A percentile compares a stretch with the other conserved stretches of the same genome.
Conservation (phyloP, 2,888 invertebrate species). For the Pammene fasciana region DNA sequence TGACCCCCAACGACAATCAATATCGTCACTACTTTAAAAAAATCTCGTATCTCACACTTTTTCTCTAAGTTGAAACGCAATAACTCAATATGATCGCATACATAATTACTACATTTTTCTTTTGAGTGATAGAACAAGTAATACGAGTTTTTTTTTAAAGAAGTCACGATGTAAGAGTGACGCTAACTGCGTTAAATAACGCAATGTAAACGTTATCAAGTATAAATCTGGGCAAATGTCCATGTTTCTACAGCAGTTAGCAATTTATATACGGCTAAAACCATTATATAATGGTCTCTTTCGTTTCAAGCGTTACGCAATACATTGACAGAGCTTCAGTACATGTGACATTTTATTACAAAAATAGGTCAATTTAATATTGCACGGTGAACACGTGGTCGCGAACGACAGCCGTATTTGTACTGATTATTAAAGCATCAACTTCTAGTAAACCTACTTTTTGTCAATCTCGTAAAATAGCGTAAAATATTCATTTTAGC, state of each 20-base stretch:
- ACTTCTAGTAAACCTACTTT: conserved; percentile 15
- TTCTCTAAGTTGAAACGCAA: no score
- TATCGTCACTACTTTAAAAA: no score
- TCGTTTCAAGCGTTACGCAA: background rate
- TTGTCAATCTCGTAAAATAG: background rate
- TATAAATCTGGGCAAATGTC: no score
- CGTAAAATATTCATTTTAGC: conserved; percentile 4
- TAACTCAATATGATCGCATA: no score
- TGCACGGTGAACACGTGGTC: conserved; percentile 18
- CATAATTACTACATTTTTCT: no score
- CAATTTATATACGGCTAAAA: background rate
- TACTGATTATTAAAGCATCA: conserved; percentile 23
- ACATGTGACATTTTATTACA: conserved; percentile 17
- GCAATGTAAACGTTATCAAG: no score
- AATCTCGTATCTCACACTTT: no score
- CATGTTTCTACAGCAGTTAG: background rate
- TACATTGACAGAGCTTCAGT: conserved; percentile 13
- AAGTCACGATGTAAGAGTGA: no score
- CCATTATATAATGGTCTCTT: background rate
- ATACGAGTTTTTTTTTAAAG: no score
- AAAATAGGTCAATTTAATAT: conserved; percentile 15
- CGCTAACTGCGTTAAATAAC: no score
- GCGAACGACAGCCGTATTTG: conserved; percentile 19
- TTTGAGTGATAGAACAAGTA: no score
- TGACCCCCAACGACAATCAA: no score